These are phyloP conservation scores for Temnothorax rugatulus DNA, from an alignment of 2,888 invertebrate genomes.

Conservation along the genomic window DNA sequence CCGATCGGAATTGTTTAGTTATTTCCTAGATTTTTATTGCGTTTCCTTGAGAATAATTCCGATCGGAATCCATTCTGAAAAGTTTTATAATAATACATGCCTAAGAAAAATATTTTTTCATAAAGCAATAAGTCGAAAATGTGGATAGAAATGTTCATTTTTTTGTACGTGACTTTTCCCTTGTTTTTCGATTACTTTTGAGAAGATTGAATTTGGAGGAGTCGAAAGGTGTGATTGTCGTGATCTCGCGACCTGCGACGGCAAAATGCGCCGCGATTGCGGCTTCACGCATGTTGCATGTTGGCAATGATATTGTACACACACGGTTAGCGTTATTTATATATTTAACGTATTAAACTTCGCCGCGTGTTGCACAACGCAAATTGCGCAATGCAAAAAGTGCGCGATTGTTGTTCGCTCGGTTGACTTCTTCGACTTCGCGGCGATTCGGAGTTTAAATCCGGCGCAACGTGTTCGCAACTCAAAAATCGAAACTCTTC, in stretches of 20 bases:
- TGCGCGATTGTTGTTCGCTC: constrained; percentile 1
- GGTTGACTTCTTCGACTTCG: neutral
- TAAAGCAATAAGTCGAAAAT: neutral
- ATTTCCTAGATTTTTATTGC: neutral
- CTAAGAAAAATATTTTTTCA: neutral
- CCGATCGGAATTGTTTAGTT: neutral
- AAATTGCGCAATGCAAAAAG: constrained; percentile 26
- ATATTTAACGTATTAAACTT: constrained; percentile 45
- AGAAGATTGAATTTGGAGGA: neutral
- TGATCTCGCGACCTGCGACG: neutral
- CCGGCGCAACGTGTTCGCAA: neutral
- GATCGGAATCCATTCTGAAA: neutral
- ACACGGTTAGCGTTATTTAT: constrained; percentile 49
- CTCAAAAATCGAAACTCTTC: neutral
- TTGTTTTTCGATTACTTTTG: neutral
- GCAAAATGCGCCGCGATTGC: neutral
- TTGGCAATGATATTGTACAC: constrained; percentile 34
- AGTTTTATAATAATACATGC: neutral
- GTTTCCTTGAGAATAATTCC: neutral
- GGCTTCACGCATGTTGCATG: constrained; percentile 2
- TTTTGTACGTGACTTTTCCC: neutral
- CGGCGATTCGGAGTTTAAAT: neutral
- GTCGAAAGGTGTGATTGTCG: neutral
- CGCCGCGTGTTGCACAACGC: constrained; percentile 22
- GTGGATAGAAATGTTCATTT: neutral